Percentiles rank a stretch among this genome's conserved stretches.
phyloP scores from a whole-genome alignment of 2,113 vertebrate genomes.

The Sander vitreus region DNA sequence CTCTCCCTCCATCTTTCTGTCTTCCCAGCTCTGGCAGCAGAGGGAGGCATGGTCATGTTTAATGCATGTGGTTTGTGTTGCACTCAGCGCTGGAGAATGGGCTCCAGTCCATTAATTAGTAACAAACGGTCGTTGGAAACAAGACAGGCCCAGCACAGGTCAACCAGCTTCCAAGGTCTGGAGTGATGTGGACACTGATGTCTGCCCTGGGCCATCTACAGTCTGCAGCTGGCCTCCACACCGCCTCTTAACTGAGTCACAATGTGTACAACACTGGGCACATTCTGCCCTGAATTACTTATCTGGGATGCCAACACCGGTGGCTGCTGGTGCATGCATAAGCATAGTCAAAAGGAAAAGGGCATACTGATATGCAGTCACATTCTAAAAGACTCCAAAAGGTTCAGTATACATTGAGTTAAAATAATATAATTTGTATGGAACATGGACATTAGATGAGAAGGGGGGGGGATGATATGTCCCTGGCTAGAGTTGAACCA shows the following conservation, averaged over 20 bases:
- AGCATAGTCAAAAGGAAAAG: not conserved
- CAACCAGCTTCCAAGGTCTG: constrained; percentile 75
- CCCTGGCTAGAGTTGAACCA: not conserved
- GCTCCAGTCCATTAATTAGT: constrained; percentile 87
- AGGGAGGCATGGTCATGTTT: constrained; percentile 82
- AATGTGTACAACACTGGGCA: constrained; percentile 10
- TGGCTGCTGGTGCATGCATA: constrained; percentile 14
- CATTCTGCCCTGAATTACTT: constrained; percentile 44
- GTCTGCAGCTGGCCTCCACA: constrained; percentile 59
- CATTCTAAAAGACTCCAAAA: not conserved
- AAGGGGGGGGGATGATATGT: not conserved
- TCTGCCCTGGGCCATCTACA: constrained; percentile 66
- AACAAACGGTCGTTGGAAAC: constrained; percentile 83
- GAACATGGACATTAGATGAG: not conserved
- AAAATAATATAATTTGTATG: not conserved
- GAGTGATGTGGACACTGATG: constrained; percentile 72
- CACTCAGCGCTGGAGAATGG: constrained; percentile 78
- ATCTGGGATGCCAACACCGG: not conserved
- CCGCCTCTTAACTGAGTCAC: constrained; percentile 28
- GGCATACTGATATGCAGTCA: not conserved
- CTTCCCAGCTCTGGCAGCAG: constrained; percentile 63
- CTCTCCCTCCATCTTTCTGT: constrained; percentile 62
- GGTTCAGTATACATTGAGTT: not conserved
- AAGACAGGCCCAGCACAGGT: constrained; percentile 80
- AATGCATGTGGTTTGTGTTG: constrained; percentile 85